These are phyloP conservation scores for Paracanthobrama guichenoti DNA, from an alignment of 2,113 vertebrate species.

Conservation along the genomic window DNA sequence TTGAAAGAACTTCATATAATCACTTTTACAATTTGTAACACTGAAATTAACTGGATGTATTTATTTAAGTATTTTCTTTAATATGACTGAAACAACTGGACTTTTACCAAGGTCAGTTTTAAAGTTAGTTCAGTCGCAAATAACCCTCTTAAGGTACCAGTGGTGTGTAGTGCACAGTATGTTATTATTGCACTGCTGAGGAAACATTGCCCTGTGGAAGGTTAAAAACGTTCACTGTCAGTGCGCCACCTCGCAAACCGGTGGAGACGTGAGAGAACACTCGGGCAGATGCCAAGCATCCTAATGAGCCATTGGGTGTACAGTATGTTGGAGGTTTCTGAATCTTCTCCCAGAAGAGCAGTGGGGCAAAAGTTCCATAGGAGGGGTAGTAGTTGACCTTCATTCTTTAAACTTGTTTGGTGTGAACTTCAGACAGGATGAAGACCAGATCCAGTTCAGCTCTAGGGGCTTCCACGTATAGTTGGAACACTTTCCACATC, in stretches of 20 bases:
- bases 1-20: neutral
- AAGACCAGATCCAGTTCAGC: neutral
- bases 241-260: neutral
- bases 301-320: neutral
- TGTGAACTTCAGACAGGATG: neutral
- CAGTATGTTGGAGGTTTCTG: neutral
- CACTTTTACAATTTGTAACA: neutral
- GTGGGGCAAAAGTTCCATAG: neutral
- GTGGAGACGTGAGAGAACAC: neutral
- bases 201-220: neutral
- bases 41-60: neutral
- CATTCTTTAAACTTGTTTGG: neutral
- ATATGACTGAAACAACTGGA: neutral
- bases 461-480: neutral
- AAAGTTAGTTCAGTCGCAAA: neutral
- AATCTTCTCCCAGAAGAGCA: too few relatives aligned
- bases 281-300: neutral
- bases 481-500: neutral
- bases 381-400: neutral
- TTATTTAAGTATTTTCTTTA: neutral
- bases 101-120: neutral
- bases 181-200: neutral
- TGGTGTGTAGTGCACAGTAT: neutral
- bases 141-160: neutral
- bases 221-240: neutral